Evolutionary conservation across 2,888 invertebrate species (phyloP).

Genomic region (Agriopis aurantiaria): DNA sequence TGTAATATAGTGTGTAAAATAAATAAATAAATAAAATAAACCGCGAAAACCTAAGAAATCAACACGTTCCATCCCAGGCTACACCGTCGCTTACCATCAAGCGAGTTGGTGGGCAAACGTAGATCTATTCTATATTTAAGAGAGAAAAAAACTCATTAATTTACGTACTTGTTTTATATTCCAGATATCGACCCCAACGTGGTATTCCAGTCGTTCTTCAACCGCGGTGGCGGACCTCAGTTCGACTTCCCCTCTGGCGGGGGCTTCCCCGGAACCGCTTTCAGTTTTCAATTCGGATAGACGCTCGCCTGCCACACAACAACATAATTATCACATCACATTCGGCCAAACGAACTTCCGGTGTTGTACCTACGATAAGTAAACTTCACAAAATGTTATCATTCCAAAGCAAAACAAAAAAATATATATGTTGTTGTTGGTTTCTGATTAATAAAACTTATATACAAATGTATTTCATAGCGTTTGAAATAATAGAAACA

Average conservation of each 20-base stretch:
- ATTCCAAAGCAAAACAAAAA: slow-evolving; percentile 40
- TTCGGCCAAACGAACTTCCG: slow-evolving; percentile 13
- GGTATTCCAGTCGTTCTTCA: slow-evolving; percentile 95
- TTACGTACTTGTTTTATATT: slow-evolving; percentile 56
- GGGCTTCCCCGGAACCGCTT: slow-evolving; percentile 87
- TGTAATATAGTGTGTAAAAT: too few species aligned
- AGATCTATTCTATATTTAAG: too few species aligned
- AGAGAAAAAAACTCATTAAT: too few species aligned
- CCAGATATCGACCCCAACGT: slow-evolving; percentile 93
- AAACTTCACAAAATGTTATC: slow-evolving; percentile 37
- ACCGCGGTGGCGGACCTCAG: slow-evolving; percentile 82
- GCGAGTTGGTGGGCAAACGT: too few species aligned
- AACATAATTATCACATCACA: slow-evolving; percentile 12
- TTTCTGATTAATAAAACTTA: slow-evolving; percentile 22
- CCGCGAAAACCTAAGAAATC: too few species aligned
- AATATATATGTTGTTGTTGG: slow-evolving; percentile 28
- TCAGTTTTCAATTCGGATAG: slow-evolving; percentile 91
- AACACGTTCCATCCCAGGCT: too few species aligned
- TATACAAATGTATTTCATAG: slow-evolving; percentile 4
- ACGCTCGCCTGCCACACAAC: slow-evolving; percentile 25
- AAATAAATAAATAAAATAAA: too few species aligned
- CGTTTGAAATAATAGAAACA: slow-evolving; percentile 8
- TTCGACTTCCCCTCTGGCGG: slow-evolving; percentile 85
- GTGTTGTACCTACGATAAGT: slow-evolving; percentile 16
- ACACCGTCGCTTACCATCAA: too few species aligned